phyloP scores from a whole-genome alignment of 2,888 invertebrate genomes.

The Heliconius aoede region DNA sequence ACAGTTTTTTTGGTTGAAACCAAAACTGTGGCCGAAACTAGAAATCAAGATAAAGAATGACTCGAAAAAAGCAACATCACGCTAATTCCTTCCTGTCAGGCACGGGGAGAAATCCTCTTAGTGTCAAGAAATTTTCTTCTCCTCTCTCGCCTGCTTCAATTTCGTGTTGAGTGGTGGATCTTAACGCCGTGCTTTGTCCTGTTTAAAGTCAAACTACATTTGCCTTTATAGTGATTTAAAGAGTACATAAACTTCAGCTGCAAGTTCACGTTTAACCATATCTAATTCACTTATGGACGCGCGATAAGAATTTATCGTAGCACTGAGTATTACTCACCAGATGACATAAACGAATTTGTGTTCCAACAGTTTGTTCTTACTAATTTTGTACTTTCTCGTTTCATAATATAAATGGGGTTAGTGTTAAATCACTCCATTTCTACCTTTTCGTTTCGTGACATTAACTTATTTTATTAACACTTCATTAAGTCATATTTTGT shows the following conservation, averaged over 20 bases:
- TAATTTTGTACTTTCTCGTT: not conserved
- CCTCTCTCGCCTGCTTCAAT: not conserved
- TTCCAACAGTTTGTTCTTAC: not conserved
- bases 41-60: no score
- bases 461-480: no score
- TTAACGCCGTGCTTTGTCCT: not conserved
- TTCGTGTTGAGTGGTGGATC: not conserved
- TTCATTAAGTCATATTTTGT: no score
- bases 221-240: not conserved
- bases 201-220: not conserved
- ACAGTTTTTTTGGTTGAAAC: no score
- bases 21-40: no score
- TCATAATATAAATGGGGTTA: not conserved
- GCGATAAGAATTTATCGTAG: conserved; percentile 49
- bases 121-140: not conserved
- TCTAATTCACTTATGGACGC: conserved; percentile 52
- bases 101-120: not conserved
- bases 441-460: no score
- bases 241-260: not conserved
- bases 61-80: no score
- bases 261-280: conserved; percentile 38
- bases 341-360: conserved; percentile 13
- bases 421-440: not conserved
- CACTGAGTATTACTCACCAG: conserved; percentile 1
- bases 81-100: not conserved